Evolutionary conservation across 2,888 invertebrate genomes (phyloP), one percentile per base, ranked within the genome.

Genomic region (Idaea dimidiata): DNA sequence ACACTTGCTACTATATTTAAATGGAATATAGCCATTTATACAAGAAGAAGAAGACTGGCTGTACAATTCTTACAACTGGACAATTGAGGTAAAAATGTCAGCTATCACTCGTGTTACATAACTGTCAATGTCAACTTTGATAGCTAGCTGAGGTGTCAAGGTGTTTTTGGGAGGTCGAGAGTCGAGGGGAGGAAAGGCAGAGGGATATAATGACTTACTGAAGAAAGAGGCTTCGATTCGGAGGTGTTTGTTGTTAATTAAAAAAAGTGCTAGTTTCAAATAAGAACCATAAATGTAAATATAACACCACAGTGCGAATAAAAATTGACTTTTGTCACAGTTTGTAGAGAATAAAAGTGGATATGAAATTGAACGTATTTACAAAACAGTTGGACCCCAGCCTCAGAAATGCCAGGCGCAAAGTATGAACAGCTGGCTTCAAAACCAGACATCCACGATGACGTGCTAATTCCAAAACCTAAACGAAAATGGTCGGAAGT

Each of bases 371-470:
- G 66, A 78, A 78, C 79, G 73, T 73, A 58, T 64, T 73, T 69
- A 64, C 68, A 43, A 70, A 70, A 71, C 62, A 66, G 66, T 64
- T 77, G 69, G 65, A 67, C 72, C 76, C 76, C 78, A 70, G 69
- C 73, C 72, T 76, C 68, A 74, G 74, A 71, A 70, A 92, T 91
- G 89, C 82, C 87, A 76, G 85, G 83, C 73, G 81, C 84, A 76
- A 90, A 90, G 74, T 92, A 92, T 79, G 86, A 91, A 84, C 91
- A 91, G 90, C 91, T 92, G 89, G 83, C 88, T 62, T 74, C 83
- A 53, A 89, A 88, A 69, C 74, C 82, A 17, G 91, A 91, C 67
- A 76, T 75, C 57, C 88, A 89, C 54, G 88, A 91, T 65, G 88
- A 89, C 57, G 83, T 89, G 72, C 78, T 87, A 77, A 85, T 86